Evolutionary conservation across 2,113 vertebrate species (phyloP), one percentile per base, ranked within the genome.

Genomic region (Sapayoa aenigma): DNA sequence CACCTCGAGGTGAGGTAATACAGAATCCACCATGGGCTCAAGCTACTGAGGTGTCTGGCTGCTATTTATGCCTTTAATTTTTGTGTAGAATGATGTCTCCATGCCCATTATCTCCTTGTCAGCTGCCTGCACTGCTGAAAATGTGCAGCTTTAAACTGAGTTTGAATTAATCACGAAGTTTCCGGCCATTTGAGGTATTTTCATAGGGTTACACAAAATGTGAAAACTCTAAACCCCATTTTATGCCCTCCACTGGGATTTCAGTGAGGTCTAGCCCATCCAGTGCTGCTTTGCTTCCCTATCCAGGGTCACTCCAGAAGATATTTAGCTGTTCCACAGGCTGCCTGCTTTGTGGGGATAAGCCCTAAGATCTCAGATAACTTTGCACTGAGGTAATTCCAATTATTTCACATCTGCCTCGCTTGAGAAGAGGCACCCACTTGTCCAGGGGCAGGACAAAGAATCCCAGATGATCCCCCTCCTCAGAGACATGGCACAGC

Each of bases 361-460:
- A 65, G 50, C 79, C 69, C 76, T 74, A 33, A 65, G 50, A 83
- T 69, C 76, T 74, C 60, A 42, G 62, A 82, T 78, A 42, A 66
- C 79, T 69, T 85, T 85, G 67, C 80, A 44, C 80, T 86, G 87
- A 90, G 46, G 66, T 85, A 85, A 88, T 93, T 78, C 59, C 79
- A 60, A 47, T 78, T 71, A 74, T 66, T 66, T 91, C 71, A 35
- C 80, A 86, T 93, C 56, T 79, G 62, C 56, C 75, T 66, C 80
- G 67, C 87, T 91, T 86, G 84, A 90, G 60, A 28, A 94, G 90
- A 88, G 75, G 69, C 80, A 93, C 50, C 90, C 80, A 4, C 75
- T 93, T 93, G 87, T 82, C 75, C 85, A 75, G 65, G 44, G 78
- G 63, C 62, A 84, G 95, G 87, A 74, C 84, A 77, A 78, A 82